Base-by-base conservation (phyloP, 92 coral and sea anemone genomes). In the Bergia puertoricense region DNA sequence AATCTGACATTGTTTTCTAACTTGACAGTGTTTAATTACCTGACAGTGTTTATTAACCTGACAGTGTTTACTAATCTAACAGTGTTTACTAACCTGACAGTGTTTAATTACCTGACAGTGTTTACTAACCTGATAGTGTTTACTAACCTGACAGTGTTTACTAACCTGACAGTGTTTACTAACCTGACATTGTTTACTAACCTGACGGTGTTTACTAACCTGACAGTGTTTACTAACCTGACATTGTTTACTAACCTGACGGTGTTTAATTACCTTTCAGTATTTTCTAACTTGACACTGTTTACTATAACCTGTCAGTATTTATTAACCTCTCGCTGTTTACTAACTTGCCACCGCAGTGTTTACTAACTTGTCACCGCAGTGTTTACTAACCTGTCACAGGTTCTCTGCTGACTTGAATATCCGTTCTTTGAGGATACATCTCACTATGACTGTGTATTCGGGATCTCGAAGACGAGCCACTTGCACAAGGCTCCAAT, bases 401-500 rank as follows among this genome's bases (percentile, higher is more conserved):
- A 14, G 87, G 6, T 72, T 84, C 87, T 68, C 87, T 71, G 87
- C 87, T 69, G 9, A 46, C 50, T 72, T 69, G 78, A 45, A 84
- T 36, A 71, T 84, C 87, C 16, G 78, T 84, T 36, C 87, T 56
- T 56, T 84, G 87, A 23, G 87, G 22, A 48, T 84, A 84, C 79
- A 84, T 44, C 20, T 84, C 87, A 73, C 79, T 84, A 11, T 84
- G 87, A 71, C 79, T 84, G 65, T 84, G 87, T 4, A 54, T 30
- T 18, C 87, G 87, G 68, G 67, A 20, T 71, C 87, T 84, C 44
- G 48, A n/a, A 8, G 86, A 44, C 51, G 76, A 8, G 74, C 38
- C 41, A 67, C 86, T 69, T 59, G 85, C 57, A 80, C 85, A 56
- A 10, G 87, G 87, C 8, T 84, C 87, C 78, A 84, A n/a, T 8